Evolutionary conservation across 2,797 vertebrate genomes (phyloP), one percentile per base, ranked within the genome.

Genomic region (Buphagus erythrorhynchus): DNA sequence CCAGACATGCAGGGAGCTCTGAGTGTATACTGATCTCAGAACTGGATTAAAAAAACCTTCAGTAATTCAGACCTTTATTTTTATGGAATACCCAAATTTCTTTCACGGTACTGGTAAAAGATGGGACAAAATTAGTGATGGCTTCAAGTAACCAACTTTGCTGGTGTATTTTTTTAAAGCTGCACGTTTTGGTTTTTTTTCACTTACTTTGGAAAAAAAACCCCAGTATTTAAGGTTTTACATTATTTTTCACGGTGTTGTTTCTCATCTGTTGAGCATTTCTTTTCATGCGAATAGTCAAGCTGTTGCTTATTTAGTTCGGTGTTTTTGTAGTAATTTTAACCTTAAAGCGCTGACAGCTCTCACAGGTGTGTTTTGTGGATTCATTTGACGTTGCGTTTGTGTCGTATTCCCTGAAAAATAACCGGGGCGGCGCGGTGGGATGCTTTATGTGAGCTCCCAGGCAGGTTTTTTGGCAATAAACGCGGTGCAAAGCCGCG

Each of bases 351-450:
- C 5, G 49, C 77, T 55, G n/a, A 31, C 11, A 1, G 0, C 17
- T 54, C 29, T 31, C 25, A 4, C 12, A 13, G 48, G 13, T 17
- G 1, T 5, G 35, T 22, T 11, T 13, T 12, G 38, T 16, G 15
- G 11, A 1, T 29, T 3, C 13, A n/a, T 10, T 10, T 1, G 2
- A 2, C 1, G 16, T 17, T 0, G 0, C 3, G 5, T 11, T 11
- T 8, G 33, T 3, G 9, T 7, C 3, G 0, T 1, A 1, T 3
- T n/a, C 40, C 28, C 6, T 5, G 46, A 15, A 5, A 46, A 11
- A 3, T 1, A 51, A 9, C 21, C 18, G 0, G 5, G 22, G 58
- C 13, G 4, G 10, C 2, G 20, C 21, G 7, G 71, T 57, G 36
- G 20, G 57, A 15, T 1, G 14, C 54, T 0, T 7, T 15, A 10